Percentiles rank a stretch among this genome's conserved stretches.
Conservation (phyloP, 2,113 vertebrate species). For the Otolemur garnettii region DNA sequence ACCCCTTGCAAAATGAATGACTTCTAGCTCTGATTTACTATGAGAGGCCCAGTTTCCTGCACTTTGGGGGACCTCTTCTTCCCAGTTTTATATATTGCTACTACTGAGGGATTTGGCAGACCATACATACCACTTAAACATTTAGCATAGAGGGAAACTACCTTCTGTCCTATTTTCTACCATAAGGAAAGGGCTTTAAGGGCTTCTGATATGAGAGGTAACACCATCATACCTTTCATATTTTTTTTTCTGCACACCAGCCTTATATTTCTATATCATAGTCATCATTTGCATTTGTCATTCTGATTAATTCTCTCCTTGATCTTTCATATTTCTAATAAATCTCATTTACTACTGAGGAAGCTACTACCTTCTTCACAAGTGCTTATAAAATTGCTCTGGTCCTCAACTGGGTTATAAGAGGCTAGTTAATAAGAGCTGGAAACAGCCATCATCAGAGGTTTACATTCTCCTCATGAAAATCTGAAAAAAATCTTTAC, state of each 20-base stretch:
- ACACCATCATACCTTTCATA: conserved; percentile 34
- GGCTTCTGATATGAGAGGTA: background rate
- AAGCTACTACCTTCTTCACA: conserved; percentile 8
- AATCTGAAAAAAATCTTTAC: background rate
- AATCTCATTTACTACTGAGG: conserved; percentile 60
- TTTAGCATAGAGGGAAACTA: background rate
- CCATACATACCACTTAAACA: background rate
- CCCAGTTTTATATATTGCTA: background rate
- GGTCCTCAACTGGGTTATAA: conserved; percentile 44
- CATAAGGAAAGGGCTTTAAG: background rate
- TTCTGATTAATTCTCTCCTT: conserved; percentile 60
- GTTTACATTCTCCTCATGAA: conserved; percentile 20
- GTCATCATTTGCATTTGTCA: conserved; percentile 52
- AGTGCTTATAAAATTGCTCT: conserved; percentile 62
- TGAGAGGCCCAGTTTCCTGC: background rate
- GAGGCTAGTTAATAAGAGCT: conserved; percentile 37
- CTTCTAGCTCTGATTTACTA: background rate
- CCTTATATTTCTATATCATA: conserved; percentile 54
- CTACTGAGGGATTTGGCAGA: background rate
- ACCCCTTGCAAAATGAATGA: background rate
- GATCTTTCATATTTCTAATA: conserved; percentile 59
- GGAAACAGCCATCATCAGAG: conserved; percentile 33
- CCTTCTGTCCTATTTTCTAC: background rate
- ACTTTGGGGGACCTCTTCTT: background rate
- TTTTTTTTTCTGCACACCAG: background rate